phyloP scores from a whole-genome alignment of 2,888 invertebrate species.

The Eueremaeus valkanovi region DNA sequence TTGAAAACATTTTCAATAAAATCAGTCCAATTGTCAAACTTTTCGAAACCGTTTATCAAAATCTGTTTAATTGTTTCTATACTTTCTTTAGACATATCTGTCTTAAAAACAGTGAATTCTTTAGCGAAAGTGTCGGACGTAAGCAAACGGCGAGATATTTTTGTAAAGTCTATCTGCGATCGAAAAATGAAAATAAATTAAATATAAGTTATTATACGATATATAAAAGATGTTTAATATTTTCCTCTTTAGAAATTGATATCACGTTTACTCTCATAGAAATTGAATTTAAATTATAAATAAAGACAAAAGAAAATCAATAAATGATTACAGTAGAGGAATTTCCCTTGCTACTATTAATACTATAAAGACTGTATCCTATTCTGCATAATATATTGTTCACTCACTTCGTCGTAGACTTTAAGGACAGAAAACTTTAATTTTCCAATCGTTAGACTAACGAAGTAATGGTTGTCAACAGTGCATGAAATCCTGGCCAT shows the following conservation, averaged over 20 bases:
- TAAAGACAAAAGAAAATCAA: too few relatives aligned
- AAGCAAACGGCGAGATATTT: neutral
- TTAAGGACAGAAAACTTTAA: neutral
- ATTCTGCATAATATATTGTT: too few relatives aligned
- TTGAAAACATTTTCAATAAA: neutral
- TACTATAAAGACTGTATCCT: too few relatives aligned
- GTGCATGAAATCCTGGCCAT: neutral
- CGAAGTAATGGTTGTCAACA: neutral
- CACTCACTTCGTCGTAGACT: constrained; percentile 15
- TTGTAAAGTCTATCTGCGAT: neutral
- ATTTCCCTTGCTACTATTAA: too few relatives aligned
- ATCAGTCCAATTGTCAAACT: neutral
- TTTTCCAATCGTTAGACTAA: neutral
- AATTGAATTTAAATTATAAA: too few relatives aligned
- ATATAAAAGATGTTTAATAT: too few relatives aligned
- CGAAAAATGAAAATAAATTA: too few relatives aligned
- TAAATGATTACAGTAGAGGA: too few relatives aligned
- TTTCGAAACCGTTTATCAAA: neutral
- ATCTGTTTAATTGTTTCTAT: neutral
- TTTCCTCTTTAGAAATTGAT: too few relatives aligned
- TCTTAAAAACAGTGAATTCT: neutral
- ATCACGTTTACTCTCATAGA: too few relatives aligned
- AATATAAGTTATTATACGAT: too few relatives aligned
- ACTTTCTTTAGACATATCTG: neutral
- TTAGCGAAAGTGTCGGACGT: neutral